phyloP scores from a whole-genome alignment of 2,113 vertebrate genomes.

The Pithys albifrons region DNA sequence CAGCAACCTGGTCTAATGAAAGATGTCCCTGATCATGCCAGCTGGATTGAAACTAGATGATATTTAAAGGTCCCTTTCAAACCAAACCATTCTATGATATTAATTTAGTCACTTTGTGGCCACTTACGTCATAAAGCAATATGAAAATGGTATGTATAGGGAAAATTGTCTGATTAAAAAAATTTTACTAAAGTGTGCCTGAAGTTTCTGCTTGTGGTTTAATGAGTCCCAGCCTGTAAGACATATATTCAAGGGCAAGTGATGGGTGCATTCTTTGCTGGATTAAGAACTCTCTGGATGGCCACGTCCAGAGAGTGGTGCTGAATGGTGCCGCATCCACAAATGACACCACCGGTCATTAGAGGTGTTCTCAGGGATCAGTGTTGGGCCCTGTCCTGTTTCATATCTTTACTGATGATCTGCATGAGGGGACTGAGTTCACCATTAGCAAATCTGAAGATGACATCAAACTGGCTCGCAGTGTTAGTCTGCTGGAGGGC shows the following conservation, averaged over 20 bases:
- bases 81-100: not conserved
- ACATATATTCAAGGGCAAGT: not conserved
- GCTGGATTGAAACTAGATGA: not conserved
- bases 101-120: not conserved
- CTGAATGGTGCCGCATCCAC: not conserved
- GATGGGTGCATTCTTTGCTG: fast-evolving
- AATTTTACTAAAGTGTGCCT: not conserved
- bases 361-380: not conserved
- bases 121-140: not conserved
- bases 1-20: not conserved
- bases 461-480: fast-evolving
- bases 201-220: not conserved
- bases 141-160: not conserved
- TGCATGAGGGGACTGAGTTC: not conserved
- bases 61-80: not conserved
- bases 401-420: not conserved
- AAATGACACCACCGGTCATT: not conserved
- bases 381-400: too few species aligned
- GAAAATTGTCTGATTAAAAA: not conserved
- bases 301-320: not conserved
- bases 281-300: not conserved
- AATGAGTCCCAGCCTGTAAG: not conserved
- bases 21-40: not conserved
- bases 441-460: not conserved
- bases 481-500: not conserved